phyloP scores from a whole-genome alignment of 2,888 invertebrate genomes.

The Aplocera efformata region DNA sequence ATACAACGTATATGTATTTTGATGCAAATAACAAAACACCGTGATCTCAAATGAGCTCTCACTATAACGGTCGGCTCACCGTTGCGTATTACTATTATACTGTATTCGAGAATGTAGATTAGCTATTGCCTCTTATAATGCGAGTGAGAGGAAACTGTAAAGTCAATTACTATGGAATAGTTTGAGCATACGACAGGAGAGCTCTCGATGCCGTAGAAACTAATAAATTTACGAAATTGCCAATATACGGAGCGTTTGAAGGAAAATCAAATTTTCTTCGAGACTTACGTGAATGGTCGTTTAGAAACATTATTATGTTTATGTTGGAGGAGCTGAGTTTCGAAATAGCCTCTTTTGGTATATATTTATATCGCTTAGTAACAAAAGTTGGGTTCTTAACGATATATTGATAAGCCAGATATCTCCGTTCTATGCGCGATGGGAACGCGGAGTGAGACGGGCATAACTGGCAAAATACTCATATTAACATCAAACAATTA shows the following conservation, averaged over 20 bases:
- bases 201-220: conserved; percentile 48
- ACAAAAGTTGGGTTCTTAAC: no score
- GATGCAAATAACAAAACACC: conserved; percentile 35
- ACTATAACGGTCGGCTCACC: conserved; percentile 39
- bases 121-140: conserved; percentile 65
- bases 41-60: conserved; percentile 40
- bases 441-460: no score
- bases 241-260: conserved; percentile 43
- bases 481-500: no score
- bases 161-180: conserved; percentile 72
- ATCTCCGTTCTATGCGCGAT: no score
- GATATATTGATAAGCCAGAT: no score
- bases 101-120: conserved; percentile 74
- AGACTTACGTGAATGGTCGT: conserved; percentile 9
- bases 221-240: conserved; percentile 60
- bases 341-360: no score
- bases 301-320: conserved; percentile 9
- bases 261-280: conserved; percentile 43
- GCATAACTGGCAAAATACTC: no score
- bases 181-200: conserved; percentile 56
- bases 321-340: background rate
- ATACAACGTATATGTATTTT: conserved; percentile 19
- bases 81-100: conserved; percentile 52
- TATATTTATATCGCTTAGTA: no score
- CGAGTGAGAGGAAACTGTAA: conserved; percentile 48